Evolutionary conservation across 1,140 invertebrate genomes (phyloP).

Genomic region (Zaprionus nigranus): DNA sequence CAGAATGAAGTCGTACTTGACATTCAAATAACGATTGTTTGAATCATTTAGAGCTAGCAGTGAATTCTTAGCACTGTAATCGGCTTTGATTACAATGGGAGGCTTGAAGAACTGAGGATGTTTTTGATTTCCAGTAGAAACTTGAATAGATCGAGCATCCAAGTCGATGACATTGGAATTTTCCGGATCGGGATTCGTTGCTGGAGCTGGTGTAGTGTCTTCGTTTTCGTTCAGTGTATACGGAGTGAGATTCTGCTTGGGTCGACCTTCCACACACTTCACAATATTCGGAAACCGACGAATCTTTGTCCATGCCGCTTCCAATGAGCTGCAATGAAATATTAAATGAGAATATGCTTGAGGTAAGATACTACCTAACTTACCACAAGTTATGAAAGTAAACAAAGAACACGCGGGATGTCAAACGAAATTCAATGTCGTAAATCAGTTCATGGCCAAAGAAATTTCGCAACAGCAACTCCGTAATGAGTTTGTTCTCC

Average conservation of each 20-base stretch:
- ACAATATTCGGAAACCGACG: conserved; percentile 37
- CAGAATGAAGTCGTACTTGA: conserved; percentile 50
- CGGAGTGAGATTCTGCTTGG: not conserved
- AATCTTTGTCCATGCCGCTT: conserved; percentile 35
- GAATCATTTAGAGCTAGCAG: conserved; percentile 41
- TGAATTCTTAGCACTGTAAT: conserved; percentile 45
- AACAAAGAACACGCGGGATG: conserved; percentile 31
- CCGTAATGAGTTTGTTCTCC: conserved; percentile 7
- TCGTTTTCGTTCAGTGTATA: not conserved
- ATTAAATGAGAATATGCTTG: not conserved
- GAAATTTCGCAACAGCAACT: conserved; percentile 34
- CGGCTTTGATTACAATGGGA: conserved; percentile 47
- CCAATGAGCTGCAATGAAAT: conserved; percentile 36
- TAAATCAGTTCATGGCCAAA: conserved; percentile 43
- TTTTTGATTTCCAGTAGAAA: conserved; percentile 20
- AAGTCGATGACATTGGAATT: conserved; percentile 16
- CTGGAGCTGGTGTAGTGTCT: not conserved
- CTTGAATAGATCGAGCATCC: conserved; percentile 16
- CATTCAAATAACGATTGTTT: conserved; percentile 44
- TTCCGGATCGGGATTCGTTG: not conserved
- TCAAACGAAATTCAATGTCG: conserved; percentile 28
- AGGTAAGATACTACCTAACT: not conserved
- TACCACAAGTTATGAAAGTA: conserved; percentile 62
- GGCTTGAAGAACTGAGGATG: conserved; percentile 45
- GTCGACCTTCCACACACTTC: conserved; percentile 21